These are phyloP conservation scores for Himalopsyche anomala DNA, from an alignment of 2,888 invertebrate genomes.

Conservation along the genomic window DNA sequence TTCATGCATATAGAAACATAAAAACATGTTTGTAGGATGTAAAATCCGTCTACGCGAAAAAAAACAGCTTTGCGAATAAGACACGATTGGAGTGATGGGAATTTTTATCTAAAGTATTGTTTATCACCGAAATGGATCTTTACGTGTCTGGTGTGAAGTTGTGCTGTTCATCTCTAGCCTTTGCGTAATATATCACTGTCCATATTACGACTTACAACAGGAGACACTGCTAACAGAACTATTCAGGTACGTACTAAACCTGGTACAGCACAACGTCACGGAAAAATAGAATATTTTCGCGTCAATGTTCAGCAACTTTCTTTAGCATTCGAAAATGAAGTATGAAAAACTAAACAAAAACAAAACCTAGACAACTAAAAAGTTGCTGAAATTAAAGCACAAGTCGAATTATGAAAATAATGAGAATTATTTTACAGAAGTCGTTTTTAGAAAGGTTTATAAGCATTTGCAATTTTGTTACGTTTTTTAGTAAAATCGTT, in stretches of 20 bases:
- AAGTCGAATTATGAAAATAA: too few relatives aligned
- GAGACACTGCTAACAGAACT: neutral
- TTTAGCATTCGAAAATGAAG: too few relatives aligned
- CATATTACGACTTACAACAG: neutral
- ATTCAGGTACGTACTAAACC: neutral
- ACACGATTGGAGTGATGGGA: slow-evolving; percentile 10
- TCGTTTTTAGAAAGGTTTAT: too few relatives aligned
- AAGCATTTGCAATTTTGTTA: too few relatives aligned
- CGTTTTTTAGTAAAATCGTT: too few relatives aligned
- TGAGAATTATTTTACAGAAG: too few relatives aligned
- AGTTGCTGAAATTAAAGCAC: too few relatives aligned
- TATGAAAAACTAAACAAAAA: too few relatives aligned
- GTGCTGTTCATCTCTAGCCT: slow-evolving; percentile 15
- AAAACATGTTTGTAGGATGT: neutral
- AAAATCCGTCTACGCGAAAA: neutral
- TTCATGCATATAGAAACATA: neutral
- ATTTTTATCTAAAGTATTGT: slow-evolving; percentile 20
- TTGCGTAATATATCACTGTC: slow-evolving; percentile 26
- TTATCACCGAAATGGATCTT: slow-evolving; percentile 34
- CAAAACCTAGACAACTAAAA: too few relatives aligned
- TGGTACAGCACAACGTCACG: too few relatives aligned
- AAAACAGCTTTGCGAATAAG: neutral
- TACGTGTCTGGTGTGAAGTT: neutral
- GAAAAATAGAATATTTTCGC: too few relatives aligned
- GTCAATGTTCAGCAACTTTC: too few relatives aligned